Percentiles rank a stretch among this genome's conserved stretches.
Evolutionary conservation across 1,140 invertebrate genomes (phyloP).

Genomic region (Diorhabda sublineata): DNA sequence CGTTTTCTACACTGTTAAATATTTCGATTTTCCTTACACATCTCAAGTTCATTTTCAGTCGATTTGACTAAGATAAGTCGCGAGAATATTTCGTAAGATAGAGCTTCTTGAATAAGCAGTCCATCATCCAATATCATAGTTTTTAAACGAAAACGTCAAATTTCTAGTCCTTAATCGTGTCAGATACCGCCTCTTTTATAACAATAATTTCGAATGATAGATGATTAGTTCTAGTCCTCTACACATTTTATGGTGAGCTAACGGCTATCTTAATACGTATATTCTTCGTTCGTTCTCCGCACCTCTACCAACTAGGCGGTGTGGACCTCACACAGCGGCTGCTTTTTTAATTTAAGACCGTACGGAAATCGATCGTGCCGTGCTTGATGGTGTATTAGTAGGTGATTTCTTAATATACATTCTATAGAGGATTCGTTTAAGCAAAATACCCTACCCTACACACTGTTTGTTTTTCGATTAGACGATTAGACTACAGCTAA

Average conservation of each 20-base stretch:
- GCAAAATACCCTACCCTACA: too few relatives aligned
- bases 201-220: slow-evolving; percentile 18
- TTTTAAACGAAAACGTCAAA: slow-evolving; percentile 1
- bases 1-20: too few relatives aligned
- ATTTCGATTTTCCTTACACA: too few relatives aligned
- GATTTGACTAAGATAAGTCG: too few relatives aligned
- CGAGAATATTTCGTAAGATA: too few relatives aligned
- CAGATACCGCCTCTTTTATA: slow-evolving; percentile 9
- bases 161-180: slow-evolving; percentile 12
- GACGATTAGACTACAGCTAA: too few relatives aligned
- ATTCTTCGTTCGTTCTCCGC: slow-evolving; percentile 23
- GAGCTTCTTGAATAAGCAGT: too few relatives aligned
- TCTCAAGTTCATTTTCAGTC: too few relatives aligned
- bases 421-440: too few relatives aligned
- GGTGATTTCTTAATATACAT: slow-evolving; percentile 30
- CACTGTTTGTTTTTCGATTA: too few relatives aligned
- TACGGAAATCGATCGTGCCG: background rate
- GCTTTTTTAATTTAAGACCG: slow-evolving; percentile 28
- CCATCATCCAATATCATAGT: too few relatives aligned
- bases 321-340: slow-evolving; percentile 29
- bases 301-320: slow-evolving; percentile 20
- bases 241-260: slow-evolving; percentile 14
- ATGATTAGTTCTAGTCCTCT: slow-evolving; percentile 21
- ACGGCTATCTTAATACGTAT: slow-evolving; percentile 10
- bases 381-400: slow-evolving; percentile 26